Percentiles rank a stretch among this genome's conserved stretches.
phyloP scores from a whole-genome alignment of 2,113 vertebrate genomes.

The Gambusia holbrooki region DNA sequence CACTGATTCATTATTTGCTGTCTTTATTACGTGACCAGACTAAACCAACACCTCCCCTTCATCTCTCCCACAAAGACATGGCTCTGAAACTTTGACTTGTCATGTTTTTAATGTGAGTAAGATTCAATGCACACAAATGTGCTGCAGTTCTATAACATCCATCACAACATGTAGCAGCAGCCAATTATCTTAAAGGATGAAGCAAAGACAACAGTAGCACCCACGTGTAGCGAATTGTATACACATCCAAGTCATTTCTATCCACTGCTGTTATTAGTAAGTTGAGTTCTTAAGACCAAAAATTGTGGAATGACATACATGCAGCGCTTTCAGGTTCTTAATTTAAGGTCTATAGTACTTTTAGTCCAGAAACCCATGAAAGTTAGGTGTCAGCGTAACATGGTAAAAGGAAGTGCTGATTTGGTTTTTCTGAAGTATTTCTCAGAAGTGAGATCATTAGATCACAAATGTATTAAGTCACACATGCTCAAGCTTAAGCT shows the following conservation, averaged over 20 bases:
- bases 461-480: not conserved
- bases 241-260: not conserved
- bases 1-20: constrained; percentile 30
- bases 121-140: constrained; percentile 11
- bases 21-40: constrained; percentile 1
- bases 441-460: not conserved
- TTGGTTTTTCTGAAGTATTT: not conserved
- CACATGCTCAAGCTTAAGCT: not conserved
- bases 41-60: constrained; percentile 13
- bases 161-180: constrained; percentile 9
- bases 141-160: constrained; percentile 24
- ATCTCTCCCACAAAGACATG: constrained; percentile 6
- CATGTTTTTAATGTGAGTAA: constrained; percentile 22
- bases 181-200: not conserved
- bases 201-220: not conserved
- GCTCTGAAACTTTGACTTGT: constrained; percentile 6
- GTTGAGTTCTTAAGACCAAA: not conserved
- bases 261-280: not conserved
- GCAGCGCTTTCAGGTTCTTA: not conserved
- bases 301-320: not conserved
- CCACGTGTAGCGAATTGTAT: not conserved
- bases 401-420: not conserved
- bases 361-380: not conserved
- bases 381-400: not conserved
- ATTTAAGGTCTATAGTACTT: not conserved